Evolutionary conservation across 2,113 vertebrate species (phyloP).

Genomic region (Fregata magnificens): DNA sequence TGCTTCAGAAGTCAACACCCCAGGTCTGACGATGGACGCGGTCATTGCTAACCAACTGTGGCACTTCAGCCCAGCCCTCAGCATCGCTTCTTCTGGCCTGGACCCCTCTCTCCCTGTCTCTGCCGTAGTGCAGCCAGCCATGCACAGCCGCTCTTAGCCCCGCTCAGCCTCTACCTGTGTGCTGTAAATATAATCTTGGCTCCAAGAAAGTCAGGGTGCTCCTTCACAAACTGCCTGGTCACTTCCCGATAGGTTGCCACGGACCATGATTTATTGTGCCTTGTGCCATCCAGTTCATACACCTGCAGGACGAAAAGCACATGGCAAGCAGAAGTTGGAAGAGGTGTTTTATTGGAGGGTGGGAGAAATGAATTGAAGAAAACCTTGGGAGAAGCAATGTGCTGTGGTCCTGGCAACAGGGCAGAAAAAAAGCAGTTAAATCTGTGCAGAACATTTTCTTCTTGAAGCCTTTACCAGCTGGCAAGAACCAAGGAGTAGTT

Average conservation of each 20-base stretch:
- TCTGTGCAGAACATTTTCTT: background rate
- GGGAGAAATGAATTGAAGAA: background rate
- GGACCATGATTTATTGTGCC: conserved; percentile 73
- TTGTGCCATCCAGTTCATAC: conserved; percentile 86
- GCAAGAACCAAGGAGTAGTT: background rate
- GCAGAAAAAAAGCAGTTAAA: background rate
- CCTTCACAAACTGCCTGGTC: conserved; percentile 68
- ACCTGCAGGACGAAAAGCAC: conserved; percentile 62
- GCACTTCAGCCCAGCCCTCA: background rate
- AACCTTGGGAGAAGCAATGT: background rate
- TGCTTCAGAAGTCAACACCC: background rate
- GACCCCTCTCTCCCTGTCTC: background rate
- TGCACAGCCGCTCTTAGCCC: accelerated
- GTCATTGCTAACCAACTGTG: background rate
- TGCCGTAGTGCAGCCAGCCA: accelerated
- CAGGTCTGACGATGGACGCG: accelerated
- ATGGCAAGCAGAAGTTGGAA: background rate
- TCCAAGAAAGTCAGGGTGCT: conserved; percentile 85
- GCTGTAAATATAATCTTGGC: conserved; percentile 78
- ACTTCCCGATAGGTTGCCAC: conserved; percentile 79
- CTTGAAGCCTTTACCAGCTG: background rate
- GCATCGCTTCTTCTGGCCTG: background rate
- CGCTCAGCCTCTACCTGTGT: conserved; percentile 52
- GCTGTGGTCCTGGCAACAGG: background rate
- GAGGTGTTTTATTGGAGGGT: background rate